These are phyloP conservation scores for Bufotes viridis DNA, from an alignment of 2,797 vertebrate genomes.

Conservation along the genomic window DNA sequence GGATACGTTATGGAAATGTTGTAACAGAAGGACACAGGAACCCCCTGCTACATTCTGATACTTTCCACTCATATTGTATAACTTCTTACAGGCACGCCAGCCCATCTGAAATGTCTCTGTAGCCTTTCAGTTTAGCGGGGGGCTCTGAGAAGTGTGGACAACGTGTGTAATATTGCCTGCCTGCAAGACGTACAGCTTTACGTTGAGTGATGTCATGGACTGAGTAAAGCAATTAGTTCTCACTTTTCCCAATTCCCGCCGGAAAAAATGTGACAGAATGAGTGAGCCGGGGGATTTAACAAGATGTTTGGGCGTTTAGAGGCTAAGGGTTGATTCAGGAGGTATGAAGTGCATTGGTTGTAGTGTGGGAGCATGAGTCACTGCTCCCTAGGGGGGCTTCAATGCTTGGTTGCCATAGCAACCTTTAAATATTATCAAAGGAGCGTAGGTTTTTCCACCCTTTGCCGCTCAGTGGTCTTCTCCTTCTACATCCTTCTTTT, in stretches of 20 bases:
- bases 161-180: neutral
- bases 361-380: slow-evolving; percentile 43
- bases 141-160: neutral
- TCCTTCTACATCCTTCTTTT: neutral
- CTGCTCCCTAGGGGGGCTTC: slow-evolving; percentile 39
- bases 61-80: no score
- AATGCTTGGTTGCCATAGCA: slow-evolving; percentile 35
- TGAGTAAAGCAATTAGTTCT: neutral
- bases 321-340: slow-evolving; percentile 1
- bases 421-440: slow-evolving; percentile 56
- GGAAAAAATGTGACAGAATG: neutral
- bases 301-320: slow-evolving; percentile 18
- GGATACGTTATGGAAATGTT: no score
- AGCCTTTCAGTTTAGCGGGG: neutral
- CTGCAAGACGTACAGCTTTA: neutral
- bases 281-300: slow-evolving; percentile 35
- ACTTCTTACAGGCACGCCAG: neutral
- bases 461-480: slow-evolving; percentile 16
- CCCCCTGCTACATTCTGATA: no score
- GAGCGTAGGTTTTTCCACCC: slow-evolving; percentile 10
- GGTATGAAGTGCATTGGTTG: slow-evolving; percentile 21
- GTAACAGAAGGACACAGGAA: no score
- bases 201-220: slow-evolving; percentile 23
- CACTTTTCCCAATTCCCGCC: neutral
- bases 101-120: neutral